phyloP scores from a whole-genome alignment of 2,888 invertebrate genomes.

The Agrotis puta region DNA sequence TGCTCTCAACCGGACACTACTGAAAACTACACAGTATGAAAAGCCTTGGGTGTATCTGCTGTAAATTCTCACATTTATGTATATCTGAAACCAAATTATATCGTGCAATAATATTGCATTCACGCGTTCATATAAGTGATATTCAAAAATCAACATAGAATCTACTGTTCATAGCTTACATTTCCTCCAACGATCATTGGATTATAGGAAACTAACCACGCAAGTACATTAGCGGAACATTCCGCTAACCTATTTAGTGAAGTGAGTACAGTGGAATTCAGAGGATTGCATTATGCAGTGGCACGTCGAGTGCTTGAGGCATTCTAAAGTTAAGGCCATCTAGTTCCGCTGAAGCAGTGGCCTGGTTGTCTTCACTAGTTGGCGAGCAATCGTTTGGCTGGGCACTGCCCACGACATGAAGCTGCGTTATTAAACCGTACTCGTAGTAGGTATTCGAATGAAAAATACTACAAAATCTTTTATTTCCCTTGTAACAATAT shows the following conservation, averaged over 20 bases:
- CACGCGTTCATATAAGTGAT: neutral
- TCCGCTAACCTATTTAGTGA: conserved; percentile 27
- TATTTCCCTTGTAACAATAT: neutral
- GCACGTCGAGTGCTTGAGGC: conserved; percentile 33
- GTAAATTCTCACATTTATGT: neutral
- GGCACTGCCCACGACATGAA: conserved; percentile 17
- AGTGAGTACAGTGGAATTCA: conserved; percentile 17
- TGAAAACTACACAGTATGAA: too few species aligned
- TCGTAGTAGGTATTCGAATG: neutral
- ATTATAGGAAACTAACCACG: neutral
- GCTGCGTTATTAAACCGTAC: neutral
- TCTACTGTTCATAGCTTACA: neutral
- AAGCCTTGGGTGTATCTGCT: too few species aligned
- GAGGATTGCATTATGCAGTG: conserved; percentile 49
- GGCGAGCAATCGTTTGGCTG: conserved; percentile 21
- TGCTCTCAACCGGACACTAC: too few species aligned
- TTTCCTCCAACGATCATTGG: neutral
- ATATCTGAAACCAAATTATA: neutral
- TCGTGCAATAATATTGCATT: neutral
- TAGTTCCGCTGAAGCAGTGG: conserved; percentile 32
- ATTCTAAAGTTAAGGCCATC: conserved; percentile 44
- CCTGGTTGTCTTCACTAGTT: conserved; percentile 50
- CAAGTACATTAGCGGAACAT: conserved; percentile 14
- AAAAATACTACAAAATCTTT: neutral
- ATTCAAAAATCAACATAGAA: neutral